These are phyloP conservation scores for Danio tinwini DNA, from an alignment of 2,797 vertebrate genomes.

Conservation along the genomic window DNA sequence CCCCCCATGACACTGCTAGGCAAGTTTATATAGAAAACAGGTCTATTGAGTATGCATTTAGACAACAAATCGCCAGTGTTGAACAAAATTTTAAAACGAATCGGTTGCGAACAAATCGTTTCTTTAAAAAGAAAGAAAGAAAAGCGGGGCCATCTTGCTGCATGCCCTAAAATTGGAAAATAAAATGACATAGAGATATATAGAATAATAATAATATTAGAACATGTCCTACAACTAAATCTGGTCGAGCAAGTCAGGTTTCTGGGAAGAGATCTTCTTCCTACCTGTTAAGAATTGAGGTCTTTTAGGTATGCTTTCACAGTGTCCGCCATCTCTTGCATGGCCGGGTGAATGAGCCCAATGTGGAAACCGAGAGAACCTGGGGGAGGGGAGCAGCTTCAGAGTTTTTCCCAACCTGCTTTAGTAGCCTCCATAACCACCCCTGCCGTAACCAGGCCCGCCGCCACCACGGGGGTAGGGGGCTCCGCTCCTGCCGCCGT, in stretches of 20 bases:
- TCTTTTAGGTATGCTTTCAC: slow-evolving; percentile 72
- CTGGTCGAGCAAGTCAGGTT: slow-evolving; percentile 75
- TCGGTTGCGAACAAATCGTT: slow-evolving; percentile 16
- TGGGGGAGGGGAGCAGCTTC: slow-evolving; percentile 12
- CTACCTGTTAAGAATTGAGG: slow-evolving; percentile 82
- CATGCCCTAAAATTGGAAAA: slow-evolving; percentile 42
- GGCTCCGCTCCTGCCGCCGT: slow-evolving; percentile 80
- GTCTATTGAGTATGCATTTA: slow-evolving; percentile 20
- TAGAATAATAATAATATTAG: slow-evolving; percentile 53
- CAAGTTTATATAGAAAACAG: slow-evolving; percentile 24
- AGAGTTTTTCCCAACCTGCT: slow-evolving; percentile 18
- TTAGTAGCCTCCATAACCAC: slow-evolving; percentile 61
- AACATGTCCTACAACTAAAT: slow-evolving; percentile 75
- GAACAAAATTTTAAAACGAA: slow-evolving; percentile 44
- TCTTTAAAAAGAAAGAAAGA: not conserved
- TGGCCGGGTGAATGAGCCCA: slow-evolving; percentile 67
- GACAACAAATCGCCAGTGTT: slow-evolving; percentile 24
- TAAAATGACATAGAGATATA: slow-evolving; percentile 50
- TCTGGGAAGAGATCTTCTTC: slow-evolving; percentile 83
- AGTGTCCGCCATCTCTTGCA: slow-evolving; percentile 73
- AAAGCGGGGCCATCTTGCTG: slow-evolving; percentile 11
- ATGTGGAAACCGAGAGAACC: slow-evolving; percentile 39
- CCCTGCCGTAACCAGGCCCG: slow-evolving; percentile 75
- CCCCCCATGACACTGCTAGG: slow-evolving; percentile 30
- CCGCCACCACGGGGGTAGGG: slow-evolving; percentile 72